Base-by-base conservation (phyloP, 2,888 invertebrate species). In the Nesidiocoris tenuis region DNA sequence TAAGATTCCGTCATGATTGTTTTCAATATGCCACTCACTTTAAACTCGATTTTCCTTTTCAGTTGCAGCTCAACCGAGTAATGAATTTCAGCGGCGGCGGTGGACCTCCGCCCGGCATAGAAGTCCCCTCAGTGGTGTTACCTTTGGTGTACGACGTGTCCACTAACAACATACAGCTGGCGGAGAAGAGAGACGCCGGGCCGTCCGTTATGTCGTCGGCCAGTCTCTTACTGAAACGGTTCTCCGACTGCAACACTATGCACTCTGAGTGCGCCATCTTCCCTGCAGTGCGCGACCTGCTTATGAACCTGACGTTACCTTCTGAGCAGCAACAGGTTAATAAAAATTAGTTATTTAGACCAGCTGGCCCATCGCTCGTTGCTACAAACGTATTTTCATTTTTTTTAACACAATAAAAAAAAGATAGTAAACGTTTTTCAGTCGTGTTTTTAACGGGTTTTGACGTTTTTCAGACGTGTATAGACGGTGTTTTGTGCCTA, bases 111-210 rank as follows among this genome's bases (percentile, higher is more conserved):
- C 72, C 72, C 12, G 72, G 61, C 18, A 87, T 88, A 79, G 91
- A 92, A 80, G 88, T 90, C 2, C 89, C 90, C 17, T 89, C 91
- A 0, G 82, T 97, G 74, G 92, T 95, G 19, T 86, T 97, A 78
- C 96, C 97, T 1, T 86, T 97, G 78, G 92, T 97, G 63, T 95
- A 97, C 84, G 96, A 97, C 84, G 89, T 93, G 80, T 89, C 88
- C 80, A 90, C 90, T 61, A 97, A 97, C 84, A 86, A 91, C 61
- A 95, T 95, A 5, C 93, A 93, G 82, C 85, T 96, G 77, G 94
- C 94, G 0, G 95, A 95, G 83, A 91, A 92, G 81, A 87, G 92
- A 63, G 94, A 94, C 80, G 86, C 89, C 1, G 86, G 86, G 17
- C 83, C 84, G 39, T 86, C 88, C 0, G 87, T 87, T 1, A 87